These are phyloP conservation scores for Mungos mungo DNA, from an alignment of 2,113 vertebrate genomes.

Conservation along the genomic window DNA sequence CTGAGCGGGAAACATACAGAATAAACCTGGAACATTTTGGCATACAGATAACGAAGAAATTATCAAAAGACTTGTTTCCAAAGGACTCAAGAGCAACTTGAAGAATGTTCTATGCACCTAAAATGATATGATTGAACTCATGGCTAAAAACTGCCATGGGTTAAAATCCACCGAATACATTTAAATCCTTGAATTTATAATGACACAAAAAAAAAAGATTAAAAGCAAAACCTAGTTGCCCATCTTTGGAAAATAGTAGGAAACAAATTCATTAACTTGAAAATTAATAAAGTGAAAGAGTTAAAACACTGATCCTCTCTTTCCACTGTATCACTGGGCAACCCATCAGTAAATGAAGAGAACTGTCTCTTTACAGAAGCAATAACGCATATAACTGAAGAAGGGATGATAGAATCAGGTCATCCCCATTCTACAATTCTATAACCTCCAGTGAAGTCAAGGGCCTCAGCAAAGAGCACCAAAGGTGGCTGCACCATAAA, in stretches of 20 bases:
- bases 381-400: background rate
- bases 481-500: background rate
- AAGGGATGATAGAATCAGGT: background rate
- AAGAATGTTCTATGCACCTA: background rate
- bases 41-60: background rate
- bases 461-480: background rate
- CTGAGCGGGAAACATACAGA: background rate
- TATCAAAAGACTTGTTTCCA: background rate
- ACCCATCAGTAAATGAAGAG: background rate
- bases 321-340: background rate
- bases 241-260: background rate
- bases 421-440: background rate
- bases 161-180: background rate
- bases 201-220: background rate
- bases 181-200: background rate
- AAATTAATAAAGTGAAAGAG: background rate
- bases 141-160: background rate
- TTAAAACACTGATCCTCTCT: background rate
- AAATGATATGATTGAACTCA: background rate
- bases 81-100: background rate
- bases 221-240: background rate
- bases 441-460: background rate
- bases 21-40: background rate
- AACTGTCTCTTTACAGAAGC: background rate
- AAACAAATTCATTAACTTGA: background rate